Conservation (phyloP, 1,140 invertebrate genomes). For the Ridgeia piscesae region DNA sequence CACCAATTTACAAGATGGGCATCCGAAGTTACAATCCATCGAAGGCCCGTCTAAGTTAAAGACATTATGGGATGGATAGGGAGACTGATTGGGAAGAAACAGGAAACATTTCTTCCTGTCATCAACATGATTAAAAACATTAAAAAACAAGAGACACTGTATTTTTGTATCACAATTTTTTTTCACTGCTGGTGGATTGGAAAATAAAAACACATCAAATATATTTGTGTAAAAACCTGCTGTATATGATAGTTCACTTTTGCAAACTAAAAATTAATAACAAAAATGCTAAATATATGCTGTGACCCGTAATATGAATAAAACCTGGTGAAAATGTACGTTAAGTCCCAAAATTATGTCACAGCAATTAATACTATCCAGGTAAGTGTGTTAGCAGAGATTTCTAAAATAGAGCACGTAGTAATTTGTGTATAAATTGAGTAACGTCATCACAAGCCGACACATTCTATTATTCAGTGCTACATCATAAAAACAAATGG, state of each 20-base stretch:
- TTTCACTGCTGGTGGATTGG: too few relatives aligned
- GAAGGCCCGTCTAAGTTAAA: neutral
- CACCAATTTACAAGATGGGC: neutral
- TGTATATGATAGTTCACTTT: too few relatives aligned
- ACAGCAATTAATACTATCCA: neutral
- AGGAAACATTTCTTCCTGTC: too few relatives aligned
- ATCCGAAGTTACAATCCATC: neutral
- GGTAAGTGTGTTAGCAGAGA: neutral
- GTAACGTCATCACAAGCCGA: neutral
- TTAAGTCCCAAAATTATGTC: neutral
- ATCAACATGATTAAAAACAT: too few relatives aligned
- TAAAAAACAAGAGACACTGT: neutral
- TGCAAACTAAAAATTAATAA: too few relatives aligned
- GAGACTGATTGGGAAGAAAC: neutral
- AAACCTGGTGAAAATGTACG: neutral
- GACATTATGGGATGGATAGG: neutral
- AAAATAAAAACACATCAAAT: too few relatives aligned
- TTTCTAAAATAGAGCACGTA: neutral
- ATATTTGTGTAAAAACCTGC: too few relatives aligned
- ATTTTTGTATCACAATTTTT: conserved; percentile 2
- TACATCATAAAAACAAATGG: neutral
- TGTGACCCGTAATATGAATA: neutral
- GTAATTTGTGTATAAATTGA: neutral
- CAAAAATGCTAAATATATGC: neutral
- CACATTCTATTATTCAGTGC: neutral